Evolutionary conservation across 2,888 invertebrate species (phyloP).

Genomic region (Caprella mutica): DNA sequence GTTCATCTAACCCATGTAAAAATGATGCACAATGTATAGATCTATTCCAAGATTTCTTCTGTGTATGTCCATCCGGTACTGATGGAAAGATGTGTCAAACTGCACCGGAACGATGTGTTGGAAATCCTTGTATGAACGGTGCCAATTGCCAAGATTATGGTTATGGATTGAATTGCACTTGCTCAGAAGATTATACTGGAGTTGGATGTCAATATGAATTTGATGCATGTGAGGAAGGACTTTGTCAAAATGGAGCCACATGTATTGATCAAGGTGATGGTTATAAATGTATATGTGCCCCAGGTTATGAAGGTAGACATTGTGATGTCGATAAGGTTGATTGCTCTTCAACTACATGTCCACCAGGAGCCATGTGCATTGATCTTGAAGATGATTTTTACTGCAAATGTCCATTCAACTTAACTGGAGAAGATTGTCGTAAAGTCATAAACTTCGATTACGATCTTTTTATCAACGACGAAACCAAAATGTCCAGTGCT

Average conservation of each 20-base stretch:
- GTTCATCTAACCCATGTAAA: constrained; percentile 74
- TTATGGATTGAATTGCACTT: constrained; percentile 86
- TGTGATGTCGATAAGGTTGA: constrained; percentile 84
- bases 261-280: constrained; percentile 75
- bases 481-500: constrained; percentile 72
- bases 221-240: constrained; percentile 73
- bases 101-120: constrained; percentile 86
- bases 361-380: constrained; percentile 83
- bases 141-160: constrained; percentile 93
- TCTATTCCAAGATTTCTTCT: constrained; percentile 54
- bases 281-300: constrained; percentile 73
- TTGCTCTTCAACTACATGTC: constrained; percentile 86
- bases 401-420: constrained; percentile 92
- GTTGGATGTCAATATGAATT: constrained; percentile 88
- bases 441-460: constrained; percentile 99
- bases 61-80: constrained; percentile 79
- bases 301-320: constrained; percentile 63
- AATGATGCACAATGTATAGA: constrained; percentile 86
- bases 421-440: constrained; percentile 90
- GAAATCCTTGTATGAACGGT: constrained; percentile 88
- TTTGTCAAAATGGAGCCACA: constrained; percentile 87
- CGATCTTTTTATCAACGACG: constrained; percentile 86
- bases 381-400: constrained; percentile 82
- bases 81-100: constrained; percentile 95
- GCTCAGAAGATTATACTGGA: constrained; percentile 70